Percentiles rank a stretch among this genome's conserved stretches.
Evolutionary conservation across 2,888 invertebrate genomes (phyloP).

Genomic region (Notodonta dromedarius): DNA sequence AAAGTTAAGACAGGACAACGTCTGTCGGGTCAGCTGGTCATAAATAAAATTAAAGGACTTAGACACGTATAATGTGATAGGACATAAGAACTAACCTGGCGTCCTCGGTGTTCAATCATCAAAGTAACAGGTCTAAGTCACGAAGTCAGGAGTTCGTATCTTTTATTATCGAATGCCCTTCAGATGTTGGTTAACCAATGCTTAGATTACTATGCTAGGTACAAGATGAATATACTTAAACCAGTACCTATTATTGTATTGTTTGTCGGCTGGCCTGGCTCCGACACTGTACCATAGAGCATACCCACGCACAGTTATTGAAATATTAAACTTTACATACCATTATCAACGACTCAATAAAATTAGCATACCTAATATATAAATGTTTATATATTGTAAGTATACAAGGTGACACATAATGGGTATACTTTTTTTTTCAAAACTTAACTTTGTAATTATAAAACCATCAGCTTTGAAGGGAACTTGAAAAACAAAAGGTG

Average conservation of each 20-base stretch:
- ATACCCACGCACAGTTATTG: slow-evolving; percentile 46
- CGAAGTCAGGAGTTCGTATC: slow-evolving; percentile 17
- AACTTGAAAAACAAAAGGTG: too few relatives aligned
- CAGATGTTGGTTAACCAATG: slow-evolving; percentile 10
- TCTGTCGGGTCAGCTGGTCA: too few relatives aligned
- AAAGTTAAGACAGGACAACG: too few relatives aligned
- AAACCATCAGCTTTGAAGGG: too few relatives aligned
- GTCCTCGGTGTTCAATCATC: too few relatives aligned
- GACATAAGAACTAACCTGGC: too few relatives aligned
- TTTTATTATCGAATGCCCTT: slow-evolving; percentile 18
- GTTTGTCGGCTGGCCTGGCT: background rate
- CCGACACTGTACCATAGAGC: slow-evolving; percentile 20
- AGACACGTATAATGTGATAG: too few relatives aligned
- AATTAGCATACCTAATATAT: slow-evolving; percentile 7
- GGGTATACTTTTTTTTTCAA: too few relatives aligned
- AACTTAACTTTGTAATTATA: too few relatives aligned
- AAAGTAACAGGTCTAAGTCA: slow-evolving; percentile 7
- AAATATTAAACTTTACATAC: slow-evolving; percentile 23
- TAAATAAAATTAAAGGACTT: too few relatives aligned
- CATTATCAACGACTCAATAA: slow-evolving; percentile 19
- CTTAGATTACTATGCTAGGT: slow-evolving; percentile 9
- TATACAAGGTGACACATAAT: too few relatives aligned
- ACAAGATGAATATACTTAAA: background rate
- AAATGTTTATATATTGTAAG: too few relatives aligned
- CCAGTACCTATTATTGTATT: background rate